phyloP scores from a whole-genome alignment of 2,113 vertebrate genomes.

The Falcunculus frontatus region DNA sequence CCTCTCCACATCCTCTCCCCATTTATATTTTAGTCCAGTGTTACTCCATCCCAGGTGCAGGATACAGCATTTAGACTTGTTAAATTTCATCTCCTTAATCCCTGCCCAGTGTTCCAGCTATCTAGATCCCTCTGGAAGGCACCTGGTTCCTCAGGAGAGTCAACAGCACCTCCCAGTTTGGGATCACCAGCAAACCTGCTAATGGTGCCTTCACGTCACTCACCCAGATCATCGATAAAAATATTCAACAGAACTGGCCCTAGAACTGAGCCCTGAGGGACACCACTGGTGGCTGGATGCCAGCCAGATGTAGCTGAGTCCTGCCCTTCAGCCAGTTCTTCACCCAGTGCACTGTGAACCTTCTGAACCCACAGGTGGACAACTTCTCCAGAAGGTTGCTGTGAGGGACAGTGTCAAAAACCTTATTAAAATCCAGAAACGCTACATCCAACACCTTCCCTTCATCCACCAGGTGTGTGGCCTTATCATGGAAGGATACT shows the following conservation, averaged over 20 bases:
- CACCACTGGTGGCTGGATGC: neutral
- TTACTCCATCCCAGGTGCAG: neutral
- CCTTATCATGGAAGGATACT: neutral
- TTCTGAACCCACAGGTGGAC: neutral
- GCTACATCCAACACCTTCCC: neutral
- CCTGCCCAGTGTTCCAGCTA: neutral
- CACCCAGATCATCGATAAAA: accelerated
- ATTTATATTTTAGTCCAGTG: neutral
- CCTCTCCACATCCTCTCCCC: neutral
- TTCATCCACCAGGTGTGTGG: neutral
- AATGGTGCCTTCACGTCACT: neutral
- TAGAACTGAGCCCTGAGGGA: neutral
- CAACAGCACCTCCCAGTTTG: neutral
- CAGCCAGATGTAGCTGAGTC: neutral
- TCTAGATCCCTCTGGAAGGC: neutral
- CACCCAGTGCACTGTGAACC: neutral
- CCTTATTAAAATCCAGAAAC: neutral
- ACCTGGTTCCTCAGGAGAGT: neutral
- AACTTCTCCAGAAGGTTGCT: neutral
- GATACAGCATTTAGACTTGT: neutral
- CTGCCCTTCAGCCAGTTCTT: neutral
- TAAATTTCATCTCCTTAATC: neutral
- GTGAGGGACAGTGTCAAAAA: neutral
- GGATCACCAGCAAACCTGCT: neutral
- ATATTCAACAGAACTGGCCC: neutral